Evolutionary conservation across 2,888 invertebrate genomes (phyloP).

Genomic region (Sarcophaga variegata): DNA sequence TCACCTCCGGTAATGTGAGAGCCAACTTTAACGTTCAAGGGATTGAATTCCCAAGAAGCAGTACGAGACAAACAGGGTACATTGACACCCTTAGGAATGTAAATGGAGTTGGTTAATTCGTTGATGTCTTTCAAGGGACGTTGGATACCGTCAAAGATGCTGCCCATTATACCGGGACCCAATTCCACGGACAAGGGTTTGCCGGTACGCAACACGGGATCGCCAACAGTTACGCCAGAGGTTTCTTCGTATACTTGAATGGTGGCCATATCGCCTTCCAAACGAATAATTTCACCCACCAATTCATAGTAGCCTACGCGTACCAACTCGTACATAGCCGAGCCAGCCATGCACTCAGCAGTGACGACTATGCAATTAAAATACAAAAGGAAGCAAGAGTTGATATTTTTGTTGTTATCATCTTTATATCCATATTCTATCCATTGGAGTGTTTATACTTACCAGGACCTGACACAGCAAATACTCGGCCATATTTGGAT

Average conservation of each 20-base stretch:
- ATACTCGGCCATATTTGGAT: constrained; percentile 95
- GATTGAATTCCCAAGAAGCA: constrained; percentile 95
- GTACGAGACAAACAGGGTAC: constrained; percentile 93
- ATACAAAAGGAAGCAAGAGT: constrained; percentile 65
- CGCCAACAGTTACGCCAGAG: constrained; percentile 99
- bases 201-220: constrained; percentile 98
- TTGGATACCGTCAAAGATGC: constrained; percentile 99
- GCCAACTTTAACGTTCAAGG: constrained; percentile 93
- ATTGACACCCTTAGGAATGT: constrained; percentile 99
- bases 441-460: constrained; percentile 58
- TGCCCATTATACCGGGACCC: constrained; percentile 99
- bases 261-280: constrained; percentile 99
- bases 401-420: neutral
- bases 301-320: constrained; percentile 98
- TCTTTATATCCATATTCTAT: neutral
- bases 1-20: constrained; percentile 99
- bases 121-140: constrained; percentile 98
- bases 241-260: constrained; percentile 99
- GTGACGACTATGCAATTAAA: constrained; percentile 91
- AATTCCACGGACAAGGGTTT: constrained; percentile 99
- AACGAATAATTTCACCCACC: constrained; percentile 99
- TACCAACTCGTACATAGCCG: constrained; percentile 99
- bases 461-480: constrained; percentile 99
- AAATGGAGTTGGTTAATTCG: constrained; percentile 96
- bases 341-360: constrained; percentile 99